These are phyloP conservation scores for Nymphalis polychloros DNA, from an alignment of 2,888 invertebrate species.

Conservation along the genomic window DNA sequence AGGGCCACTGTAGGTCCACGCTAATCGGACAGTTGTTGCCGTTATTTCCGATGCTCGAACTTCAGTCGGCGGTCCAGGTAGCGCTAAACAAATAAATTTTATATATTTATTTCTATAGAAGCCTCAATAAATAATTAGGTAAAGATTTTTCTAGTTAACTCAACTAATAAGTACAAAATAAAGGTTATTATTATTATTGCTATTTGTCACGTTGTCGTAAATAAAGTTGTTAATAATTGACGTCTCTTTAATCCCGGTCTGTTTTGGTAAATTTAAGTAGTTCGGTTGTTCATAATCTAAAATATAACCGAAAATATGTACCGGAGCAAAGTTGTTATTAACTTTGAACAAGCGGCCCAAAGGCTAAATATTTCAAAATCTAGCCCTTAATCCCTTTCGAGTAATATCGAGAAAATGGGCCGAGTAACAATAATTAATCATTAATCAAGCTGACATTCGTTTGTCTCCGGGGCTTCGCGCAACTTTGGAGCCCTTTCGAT, in stretches of 20 bases:
- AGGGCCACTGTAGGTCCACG: constrained; percentile 95
- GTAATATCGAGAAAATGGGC: constrained; percentile 49
- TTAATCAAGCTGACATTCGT: constrained; percentile 75
- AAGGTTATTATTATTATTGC: neutral
- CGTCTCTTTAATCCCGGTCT: constrained; percentile 25
- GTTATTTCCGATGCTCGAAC: constrained; percentile 96
- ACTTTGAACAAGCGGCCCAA: constrained; percentile 26
- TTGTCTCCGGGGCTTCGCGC: constrained; percentile 64
- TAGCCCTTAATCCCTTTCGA: constrained; percentile 46
- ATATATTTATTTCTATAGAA: neutral
- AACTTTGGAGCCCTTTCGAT: constrained; percentile 77
- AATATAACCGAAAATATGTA: constrained; percentile 30
- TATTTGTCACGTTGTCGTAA: constrained; percentile 13
- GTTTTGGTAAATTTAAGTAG: constrained; percentile 15
- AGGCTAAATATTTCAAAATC: constrained; percentile 33
- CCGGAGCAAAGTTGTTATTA: constrained; percentile 23
- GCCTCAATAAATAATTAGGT: neutral
- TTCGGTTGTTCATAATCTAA: constrained; percentile 27
- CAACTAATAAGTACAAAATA: neutral
- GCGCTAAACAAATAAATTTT: constrained; percentile 81
- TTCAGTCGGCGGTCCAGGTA: constrained; percentile 94
- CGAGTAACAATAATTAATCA: constrained; percentile 83
- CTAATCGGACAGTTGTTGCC: constrained; percentile 94
- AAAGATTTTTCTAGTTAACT: neutral
- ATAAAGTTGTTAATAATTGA: constrained; percentile 27